Evolutionary conservation across 1,140 invertebrate species (phyloP).

Genomic region (Euwallacea fornicatus): DNA sequence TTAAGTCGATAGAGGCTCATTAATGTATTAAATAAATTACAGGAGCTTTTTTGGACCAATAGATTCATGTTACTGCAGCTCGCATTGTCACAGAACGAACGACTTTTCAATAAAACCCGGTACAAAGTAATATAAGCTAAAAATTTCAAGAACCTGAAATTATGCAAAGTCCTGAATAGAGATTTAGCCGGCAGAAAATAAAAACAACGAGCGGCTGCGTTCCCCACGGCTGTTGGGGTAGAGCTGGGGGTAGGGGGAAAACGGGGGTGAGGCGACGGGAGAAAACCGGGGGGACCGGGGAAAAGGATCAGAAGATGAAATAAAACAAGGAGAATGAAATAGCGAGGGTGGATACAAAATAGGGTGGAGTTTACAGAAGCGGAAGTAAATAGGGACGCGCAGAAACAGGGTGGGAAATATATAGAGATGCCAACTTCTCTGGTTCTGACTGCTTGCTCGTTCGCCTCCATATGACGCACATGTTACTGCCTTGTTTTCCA

Average conservation of each 20-base stretch:
- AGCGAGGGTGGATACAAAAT: constrained; percentile 56
- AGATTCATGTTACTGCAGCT: not conserved
- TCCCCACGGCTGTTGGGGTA: constrained; percentile 22
- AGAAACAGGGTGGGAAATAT: constrained; percentile 51
- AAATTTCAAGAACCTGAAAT: constrained; percentile 50
- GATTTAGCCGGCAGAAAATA: constrained; percentile 52
- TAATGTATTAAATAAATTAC: constrained; percentile 1
- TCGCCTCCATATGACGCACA: constrained; percentile 36
- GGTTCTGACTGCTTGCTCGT: constrained; percentile 41
- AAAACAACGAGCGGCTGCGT: constrained; percentile 44
- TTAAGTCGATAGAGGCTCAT: constrained; percentile 2
- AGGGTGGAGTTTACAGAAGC: constrained; percentile 56
- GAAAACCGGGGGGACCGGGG: constrained; percentile 37
- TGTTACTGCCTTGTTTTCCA: constrained; percentile 39
- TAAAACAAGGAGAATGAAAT: constrained; percentile 56
- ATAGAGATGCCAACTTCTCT: constrained; percentile 44
- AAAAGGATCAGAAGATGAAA: constrained; percentile 54
- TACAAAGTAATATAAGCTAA: constrained; percentile 29
- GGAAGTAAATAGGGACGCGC: constrained; percentile 55
- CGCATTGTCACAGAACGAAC: not conserved
- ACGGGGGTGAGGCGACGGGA: constrained; percentile 1
- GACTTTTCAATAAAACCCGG: constrained; percentile 13
- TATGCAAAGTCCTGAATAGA: constrained; percentile 51
- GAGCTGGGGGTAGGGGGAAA: constrained; percentile 6
- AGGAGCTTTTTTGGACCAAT: not conserved